A percentile compares a stretch with the other conserved stretches of the same genome.
phyloP scores from a whole-genome alignment of 2,113 vertebrate genomes.

The Mustelus asterias region DNA sequence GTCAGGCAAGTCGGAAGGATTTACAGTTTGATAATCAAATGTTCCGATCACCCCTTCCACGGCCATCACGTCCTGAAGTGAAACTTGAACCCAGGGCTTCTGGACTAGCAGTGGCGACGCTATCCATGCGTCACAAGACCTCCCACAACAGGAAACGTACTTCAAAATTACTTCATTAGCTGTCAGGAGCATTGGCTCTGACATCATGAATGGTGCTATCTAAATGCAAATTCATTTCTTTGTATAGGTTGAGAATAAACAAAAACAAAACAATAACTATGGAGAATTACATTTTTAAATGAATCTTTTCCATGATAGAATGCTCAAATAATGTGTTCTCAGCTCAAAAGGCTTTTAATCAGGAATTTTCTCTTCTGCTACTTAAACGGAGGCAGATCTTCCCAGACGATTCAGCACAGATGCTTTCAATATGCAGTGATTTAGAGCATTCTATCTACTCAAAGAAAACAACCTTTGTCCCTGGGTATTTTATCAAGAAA shows the following conservation, averaged over 20 bases:
- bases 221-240: neutral
- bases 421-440: neutral
- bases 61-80: too few relatives aligned
- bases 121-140: too few relatives aligned
- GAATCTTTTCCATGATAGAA: neutral
- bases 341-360: neutral
- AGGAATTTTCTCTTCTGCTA: constrained; percentile 38
- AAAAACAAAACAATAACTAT: neutral
- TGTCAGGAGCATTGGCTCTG: neutral
- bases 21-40: too few relatives aligned
- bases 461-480: neutral
- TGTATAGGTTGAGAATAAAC: neutral
- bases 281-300: neutral
- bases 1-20: too few relatives aligned
- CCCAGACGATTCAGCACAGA: neutral
- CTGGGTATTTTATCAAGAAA: neutral
- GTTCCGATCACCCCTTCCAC: too few relatives aligned
- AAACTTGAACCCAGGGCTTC: too few relatives aligned
- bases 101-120: too few relatives aligned
- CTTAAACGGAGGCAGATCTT: neutral
- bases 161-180: neutral
- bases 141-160: neutral
- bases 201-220: neutral
- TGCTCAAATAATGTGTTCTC: neutral
- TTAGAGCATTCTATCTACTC: neutral